phyloP scores from a whole-genome alignment of 2,888 invertebrate genomes.

The Drosophila quinaria region DNA sequence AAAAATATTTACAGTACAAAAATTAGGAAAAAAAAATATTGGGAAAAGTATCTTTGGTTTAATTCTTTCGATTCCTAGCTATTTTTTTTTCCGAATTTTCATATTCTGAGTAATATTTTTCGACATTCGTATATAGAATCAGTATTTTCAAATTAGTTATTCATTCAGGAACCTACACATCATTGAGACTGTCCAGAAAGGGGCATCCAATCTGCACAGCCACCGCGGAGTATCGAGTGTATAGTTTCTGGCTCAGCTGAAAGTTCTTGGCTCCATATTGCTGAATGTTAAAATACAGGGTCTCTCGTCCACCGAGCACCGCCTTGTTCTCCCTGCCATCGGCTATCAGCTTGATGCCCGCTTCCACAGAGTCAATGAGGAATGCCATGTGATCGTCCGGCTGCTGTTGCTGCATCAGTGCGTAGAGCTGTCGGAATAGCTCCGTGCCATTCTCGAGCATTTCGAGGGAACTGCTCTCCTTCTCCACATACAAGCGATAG shows the following conservation, averaged over 20 bases:
- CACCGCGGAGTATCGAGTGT: constrained; percentile 92
- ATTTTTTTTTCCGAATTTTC: too few relatives aligned
- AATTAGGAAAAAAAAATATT: too few relatives aligned
- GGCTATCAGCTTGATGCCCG: constrained; percentile 89
- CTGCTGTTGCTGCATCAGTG: constrained; percentile 88
- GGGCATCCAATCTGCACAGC: constrained; percentile 92
- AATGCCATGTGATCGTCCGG: constrained; percentile 83
- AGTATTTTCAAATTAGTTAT: too few relatives aligned
- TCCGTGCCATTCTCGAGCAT: constrained; percentile 92
- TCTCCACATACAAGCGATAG: constrained; percentile 90
- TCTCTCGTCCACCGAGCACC: constrained; percentile 91
- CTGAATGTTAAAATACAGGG: constrained; percentile 91
- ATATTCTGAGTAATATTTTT: too few relatives aligned
- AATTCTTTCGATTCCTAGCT: too few relatives aligned
- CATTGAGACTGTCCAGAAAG: constrained; percentile 90
- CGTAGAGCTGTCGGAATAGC: constrained; percentile 90
- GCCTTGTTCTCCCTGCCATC: constrained; percentile 88
- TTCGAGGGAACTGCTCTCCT: constrained; percentile 90
- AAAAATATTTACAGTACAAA: too few relatives aligned
- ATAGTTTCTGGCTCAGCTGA: constrained; percentile 91
- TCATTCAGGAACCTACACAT: constrained; percentile 87
- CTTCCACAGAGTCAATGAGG: constrained; percentile 90
- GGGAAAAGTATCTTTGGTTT: too few relatives aligned
- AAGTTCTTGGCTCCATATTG: constrained; percentile 88
- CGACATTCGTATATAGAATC: too few relatives aligned